A percentile compares a stretch with the other conserved stretches of the same genome.
phyloP scores from a whole-genome alignment of 2,888 invertebrate species.

The Dicyrtomina minuta region DNA sequence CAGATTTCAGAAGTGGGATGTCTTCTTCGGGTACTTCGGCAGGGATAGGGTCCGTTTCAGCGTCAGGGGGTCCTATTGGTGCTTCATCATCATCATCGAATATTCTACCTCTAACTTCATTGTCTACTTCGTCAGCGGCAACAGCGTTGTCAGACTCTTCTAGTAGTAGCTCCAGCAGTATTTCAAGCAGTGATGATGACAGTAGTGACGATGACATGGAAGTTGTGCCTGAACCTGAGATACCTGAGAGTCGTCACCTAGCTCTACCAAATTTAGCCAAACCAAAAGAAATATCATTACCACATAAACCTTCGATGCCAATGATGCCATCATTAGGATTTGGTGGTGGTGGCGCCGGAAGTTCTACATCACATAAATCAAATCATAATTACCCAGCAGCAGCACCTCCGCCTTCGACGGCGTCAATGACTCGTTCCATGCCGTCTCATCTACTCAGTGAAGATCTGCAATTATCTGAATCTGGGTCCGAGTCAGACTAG shows the following conservation, averaged over 20 bases:
- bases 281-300: neutral
- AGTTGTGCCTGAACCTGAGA: constrained; percentile 37
- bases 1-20: no score
- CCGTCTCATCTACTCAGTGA: constrained; percentile 73
- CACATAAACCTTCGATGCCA: constrained; percentile 27
- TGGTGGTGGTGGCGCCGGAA: neutral
- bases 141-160: constrained; percentile 28
- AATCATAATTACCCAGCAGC: neutral
- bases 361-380: neutral
- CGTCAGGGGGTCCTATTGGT: neutral
- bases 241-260: neutral
- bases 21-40: no score
- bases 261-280: neutral
- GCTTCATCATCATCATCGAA: neutral
- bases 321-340: constrained; percentile 9
- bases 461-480: constrained; percentile 83
- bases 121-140: neutral
- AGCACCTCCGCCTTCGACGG: constrained; percentile 44
- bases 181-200: constrained; percentile 59
- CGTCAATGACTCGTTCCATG: constrained; percentile 58
- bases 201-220: constrained; percentile 45
- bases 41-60: no score
- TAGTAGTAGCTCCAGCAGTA: constrained; percentile 54
- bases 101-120: constrained; percentile 11
- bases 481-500: constrained; percentile 63